Percentiles rank a stretch among this genome's conserved stretches.
These are phyloP conservation scores for Ctenopoma multispine DNA, from an alignment of 2,797 vertebrate species.

Conservation along the genomic window DNA sequence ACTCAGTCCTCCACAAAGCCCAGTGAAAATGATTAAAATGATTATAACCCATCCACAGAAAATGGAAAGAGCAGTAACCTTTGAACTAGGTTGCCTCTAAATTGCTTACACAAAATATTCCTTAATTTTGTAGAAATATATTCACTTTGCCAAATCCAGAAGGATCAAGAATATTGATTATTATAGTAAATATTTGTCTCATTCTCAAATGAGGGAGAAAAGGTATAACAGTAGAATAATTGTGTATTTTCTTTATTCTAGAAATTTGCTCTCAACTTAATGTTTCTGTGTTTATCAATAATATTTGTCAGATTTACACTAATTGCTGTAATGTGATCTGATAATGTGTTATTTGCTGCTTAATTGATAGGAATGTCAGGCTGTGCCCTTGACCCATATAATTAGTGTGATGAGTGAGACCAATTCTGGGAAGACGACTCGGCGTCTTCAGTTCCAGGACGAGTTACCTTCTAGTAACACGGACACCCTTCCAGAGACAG, in stretches of 20 bases:
- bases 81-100: slow-evolving; percentile 7
- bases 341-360: neutral
- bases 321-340: too few relatives aligned
- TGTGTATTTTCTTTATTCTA: neutral
- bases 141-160: too few relatives aligned
- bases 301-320: too few relatives aligned
- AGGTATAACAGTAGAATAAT: too few relatives aligned
- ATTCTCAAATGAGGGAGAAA: neutral
- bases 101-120: slow-evolving; percentile 5
- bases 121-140: neutral
- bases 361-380: slow-evolving; percentile 88
- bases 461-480: slow-evolving; percentile 80
- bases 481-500: slow-evolving; percentile 81
- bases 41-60: slow-evolving; percentile 37
- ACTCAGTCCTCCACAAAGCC: slow-evolving; percentile 62
- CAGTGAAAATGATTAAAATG: slow-evolving; percentile 57
- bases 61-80: slow-evolving; percentile 36
- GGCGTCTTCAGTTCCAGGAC: slow-evolving; percentile 82
- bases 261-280: neutral
- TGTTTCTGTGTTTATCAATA: too few relatives aligned
- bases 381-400: slow-evolving; percentile 87
- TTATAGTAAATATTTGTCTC: neutral
- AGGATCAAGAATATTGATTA: neutral
- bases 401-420: slow-evolving; percentile 81
- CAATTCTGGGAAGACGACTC: slow-evolving; percentile 75